Evolutionary conservation across 2,113 vertebrate species (phyloP), one percentile per base, ranked within the genome.

Genomic region (Grantiella picta): DNA sequence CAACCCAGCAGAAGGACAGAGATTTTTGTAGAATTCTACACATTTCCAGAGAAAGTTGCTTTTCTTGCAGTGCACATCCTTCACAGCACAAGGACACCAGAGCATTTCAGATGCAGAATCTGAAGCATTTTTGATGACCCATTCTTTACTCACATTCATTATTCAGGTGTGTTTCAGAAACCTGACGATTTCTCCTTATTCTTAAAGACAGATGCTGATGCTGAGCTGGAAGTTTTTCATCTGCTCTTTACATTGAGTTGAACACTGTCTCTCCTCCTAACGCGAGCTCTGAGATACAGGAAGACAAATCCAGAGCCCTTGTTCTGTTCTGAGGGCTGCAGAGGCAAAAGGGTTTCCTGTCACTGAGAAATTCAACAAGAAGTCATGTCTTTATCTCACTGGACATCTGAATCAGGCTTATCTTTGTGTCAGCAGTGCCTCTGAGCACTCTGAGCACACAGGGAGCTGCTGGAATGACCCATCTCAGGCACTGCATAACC

Each of bases 131-230:
- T 84, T 91, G 89, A 91, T 92, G 77, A 59, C 54, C 57, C 52
- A 50, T 59, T 96, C 94, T 94, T 94, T 92, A 78, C 72, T 86
- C 83, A 83, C 83, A 91, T 92, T 78, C 52, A 93, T 95, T 95
- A 91, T 95, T 96, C 73, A 94, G 77, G 12, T 84, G 56, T 90
- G 42, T 52, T 83, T 92, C 89, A 81, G 72, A 91, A 92, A 86
- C 47, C 64, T 44, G 59, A 45, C 0, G 7, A 22, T 83, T 94
- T 73, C 45, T 92, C 63, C 56, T 83, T 76, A 68, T 92, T 72
- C 75, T 79, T 70, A 27, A 69, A 89, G 94, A 65, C 59, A 78
- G 52, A 47, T 33, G 40, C 54, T 47, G 50, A 69, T 52, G 68
- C 72, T 91, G 83, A 92, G 38, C 56, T 89, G 83, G 54, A 86